phyloP scores from a whole-genome alignment of 2,888 invertebrate species.

The Microctonus aethiopoides region DNA sequence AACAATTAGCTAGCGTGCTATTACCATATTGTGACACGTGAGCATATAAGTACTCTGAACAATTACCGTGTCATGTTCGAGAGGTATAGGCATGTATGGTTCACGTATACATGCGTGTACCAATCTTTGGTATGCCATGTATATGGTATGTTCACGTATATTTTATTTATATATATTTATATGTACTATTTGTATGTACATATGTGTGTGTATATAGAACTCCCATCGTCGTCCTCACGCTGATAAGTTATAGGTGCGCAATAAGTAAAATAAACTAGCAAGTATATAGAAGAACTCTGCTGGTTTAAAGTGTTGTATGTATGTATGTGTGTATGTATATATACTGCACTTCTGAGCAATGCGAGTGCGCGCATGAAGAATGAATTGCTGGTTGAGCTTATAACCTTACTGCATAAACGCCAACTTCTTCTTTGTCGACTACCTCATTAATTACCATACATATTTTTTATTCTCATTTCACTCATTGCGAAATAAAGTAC shows the following conservation, averaged over 20 bases:
- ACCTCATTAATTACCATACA: constrained; percentile 51
- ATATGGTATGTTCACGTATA: not conserved
- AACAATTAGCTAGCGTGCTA: constrained; percentile 47
- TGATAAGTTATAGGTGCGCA: constrained; percentile 35
- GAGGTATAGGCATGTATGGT: constrained; percentile 8
- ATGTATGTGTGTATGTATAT: too few relatives aligned
- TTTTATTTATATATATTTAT: not conserved
- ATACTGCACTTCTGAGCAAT: constrained; percentile 32
- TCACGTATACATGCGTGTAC: constrained; percentile 7
- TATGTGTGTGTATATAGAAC: not conserved
- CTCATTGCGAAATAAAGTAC: not conserved
- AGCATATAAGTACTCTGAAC: constrained; percentile 40
- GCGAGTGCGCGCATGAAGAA: constrained; percentile 43
- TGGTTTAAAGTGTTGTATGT: constrained; percentile 24
- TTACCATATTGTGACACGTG: constrained; percentile 49
- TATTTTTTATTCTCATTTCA: constrained; percentile 5
- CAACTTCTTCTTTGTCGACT: constrained; percentile 12
- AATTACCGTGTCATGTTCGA: constrained; percentile 48
- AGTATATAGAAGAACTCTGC: not conserved
- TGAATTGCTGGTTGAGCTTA: constrained; percentile 47
- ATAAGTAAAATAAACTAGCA: constrained; percentile 1
- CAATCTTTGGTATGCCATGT: constrained; percentile 28
- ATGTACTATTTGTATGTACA: not conserved
- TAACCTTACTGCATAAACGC: constrained; percentile 25
- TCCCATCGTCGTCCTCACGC: constrained; percentile 8